phyloP scores from a whole-genome alignment of 1,140 invertebrate species.

The Drosophila serrata region DNA sequence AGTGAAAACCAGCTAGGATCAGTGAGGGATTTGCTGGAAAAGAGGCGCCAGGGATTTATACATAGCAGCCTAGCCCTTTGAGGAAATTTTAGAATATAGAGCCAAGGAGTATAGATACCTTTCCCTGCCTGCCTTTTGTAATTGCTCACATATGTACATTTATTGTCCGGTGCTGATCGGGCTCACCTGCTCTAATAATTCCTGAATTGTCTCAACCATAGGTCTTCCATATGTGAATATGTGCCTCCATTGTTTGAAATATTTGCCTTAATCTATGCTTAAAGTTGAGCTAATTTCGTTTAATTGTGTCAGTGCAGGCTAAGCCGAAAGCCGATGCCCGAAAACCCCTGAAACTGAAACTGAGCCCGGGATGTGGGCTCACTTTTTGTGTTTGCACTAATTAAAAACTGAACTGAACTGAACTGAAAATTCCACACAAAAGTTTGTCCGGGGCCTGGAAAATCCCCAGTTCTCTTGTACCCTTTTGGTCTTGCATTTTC shows the following conservation, averaged over 20 bases:
- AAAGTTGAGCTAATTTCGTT: constrained; percentile 84
- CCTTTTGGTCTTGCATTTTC: constrained; percentile 19
- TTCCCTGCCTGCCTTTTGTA: constrained; percentile 38
- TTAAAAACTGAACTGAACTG: constrained; percentile 56
- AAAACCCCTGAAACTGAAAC: constrained; percentile 7
- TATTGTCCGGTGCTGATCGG: constrained; percentile 2
- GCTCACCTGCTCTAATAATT: constrained; percentile 75
- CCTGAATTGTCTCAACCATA: constrained; percentile 18
- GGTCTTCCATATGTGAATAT: not conserved
- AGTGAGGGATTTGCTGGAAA: constrained; percentile 52
- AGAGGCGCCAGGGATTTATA: constrained; percentile 69
- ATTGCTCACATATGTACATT: constrained; percentile 22
- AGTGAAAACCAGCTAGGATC: constrained; percentile 14
- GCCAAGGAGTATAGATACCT: not conserved
- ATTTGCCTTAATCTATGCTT: constrained; percentile 79
- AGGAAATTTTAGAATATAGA: constrained; percentile 6
- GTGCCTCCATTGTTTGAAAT: constrained; percentile 41
- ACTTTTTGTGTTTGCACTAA: constrained; percentile 78
- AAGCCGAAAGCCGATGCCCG: constrained; percentile 37
- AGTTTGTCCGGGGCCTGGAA: constrained; percentile 25
- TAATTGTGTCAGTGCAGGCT: constrained; percentile 75
- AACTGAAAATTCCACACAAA: constrained; percentile 42
- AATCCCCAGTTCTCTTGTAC: constrained; percentile 3
- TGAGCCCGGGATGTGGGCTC: constrained; percentile 46
- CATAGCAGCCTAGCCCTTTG: constrained; percentile 43